These are phyloP conservation scores for Leptopilina myrica DNA, from an alignment of 2,888 invertebrate species.

Conservation along the genomic window DNA sequence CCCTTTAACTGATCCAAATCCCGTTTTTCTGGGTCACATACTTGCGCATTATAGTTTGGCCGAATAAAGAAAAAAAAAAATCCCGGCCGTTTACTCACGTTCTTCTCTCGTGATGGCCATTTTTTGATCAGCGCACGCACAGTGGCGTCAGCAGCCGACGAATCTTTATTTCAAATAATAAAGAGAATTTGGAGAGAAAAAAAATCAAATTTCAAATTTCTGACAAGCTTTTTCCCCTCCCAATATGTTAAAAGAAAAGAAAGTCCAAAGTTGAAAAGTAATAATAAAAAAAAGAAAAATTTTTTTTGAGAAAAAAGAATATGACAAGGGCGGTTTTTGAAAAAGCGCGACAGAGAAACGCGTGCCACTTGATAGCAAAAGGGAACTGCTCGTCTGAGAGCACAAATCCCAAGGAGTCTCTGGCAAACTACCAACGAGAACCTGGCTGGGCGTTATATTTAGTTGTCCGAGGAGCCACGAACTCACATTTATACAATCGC, in stretches of 20 bases:
- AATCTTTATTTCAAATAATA: neutral
- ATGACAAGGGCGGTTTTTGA: conserved; percentile 43
- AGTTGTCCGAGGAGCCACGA: conserved; percentile 64
- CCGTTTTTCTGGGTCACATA: conserved; percentile 16
- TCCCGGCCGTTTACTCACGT: conserved; percentile 71
- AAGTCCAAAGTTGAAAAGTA: neutral
- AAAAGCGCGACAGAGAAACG: conserved; percentile 41
- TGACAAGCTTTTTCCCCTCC: conserved; percentile 2
- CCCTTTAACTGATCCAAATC: neutral
- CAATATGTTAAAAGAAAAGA: neutral
- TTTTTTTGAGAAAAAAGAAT: neutral
- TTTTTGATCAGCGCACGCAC: conserved; percentile 54
- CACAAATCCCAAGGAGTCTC: conserved; percentile 78
- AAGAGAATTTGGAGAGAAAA: neutral
- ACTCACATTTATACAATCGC: conserved; percentile 51
- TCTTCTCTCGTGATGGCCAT: conserved; percentile 75
- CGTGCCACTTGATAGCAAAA: conserved; percentile 48
- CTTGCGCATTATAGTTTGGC: conserved; percentile 9
- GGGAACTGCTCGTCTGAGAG: conserved; percentile 75
- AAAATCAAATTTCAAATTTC: neutral
- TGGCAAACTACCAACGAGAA: conserved; percentile 71
- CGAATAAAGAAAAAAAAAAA: conserved; percentile 12
- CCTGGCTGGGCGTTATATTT: conserved; percentile 74
- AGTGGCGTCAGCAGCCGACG: conserved; percentile 26
- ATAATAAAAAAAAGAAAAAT: conserved; percentile 2